Percentiles rank a stretch among this genome's conserved stretches.
Conservation (phyloP, 2,113 vertebrate species). For the Rattus rattus region DNA sequence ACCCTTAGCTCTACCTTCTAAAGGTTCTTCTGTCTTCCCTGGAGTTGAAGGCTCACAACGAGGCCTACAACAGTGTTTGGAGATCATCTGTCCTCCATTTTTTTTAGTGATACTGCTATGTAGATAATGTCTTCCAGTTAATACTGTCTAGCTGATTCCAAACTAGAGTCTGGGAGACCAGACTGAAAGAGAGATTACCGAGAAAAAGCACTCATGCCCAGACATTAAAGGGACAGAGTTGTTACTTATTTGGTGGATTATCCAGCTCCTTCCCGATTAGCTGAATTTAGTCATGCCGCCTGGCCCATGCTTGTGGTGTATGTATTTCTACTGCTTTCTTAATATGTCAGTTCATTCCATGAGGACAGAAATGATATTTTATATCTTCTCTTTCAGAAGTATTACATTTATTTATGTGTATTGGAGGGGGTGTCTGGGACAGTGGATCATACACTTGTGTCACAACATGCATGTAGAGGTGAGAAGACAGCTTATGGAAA, state of each 20-base stretch:
- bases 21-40: not conserved
- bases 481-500: not conserved
- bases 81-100: not conserved
- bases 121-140: not conserved
- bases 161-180: not conserved
- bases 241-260: not conserved
- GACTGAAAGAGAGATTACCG: not conserved
- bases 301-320: not conserved
- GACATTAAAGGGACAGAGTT: too few species aligned
- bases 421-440: too few species aligned
- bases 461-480: too few species aligned
- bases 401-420: not conserved
- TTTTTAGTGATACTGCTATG: not conserved
- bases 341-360: not conserved
- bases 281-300: not conserved
- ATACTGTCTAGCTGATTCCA: not conserved
- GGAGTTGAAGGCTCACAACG: not conserved
- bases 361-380: not conserved
- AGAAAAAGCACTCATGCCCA: not conserved
- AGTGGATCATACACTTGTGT: too few species aligned
- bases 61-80: not conserved
- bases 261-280: not conserved
- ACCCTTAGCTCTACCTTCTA: not conserved
- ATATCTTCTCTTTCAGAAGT: not conserved
- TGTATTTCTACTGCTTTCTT: not conserved